Conservation (phyloP, 2,888 invertebrate species). For the Platerodrilus igneus region DNA sequence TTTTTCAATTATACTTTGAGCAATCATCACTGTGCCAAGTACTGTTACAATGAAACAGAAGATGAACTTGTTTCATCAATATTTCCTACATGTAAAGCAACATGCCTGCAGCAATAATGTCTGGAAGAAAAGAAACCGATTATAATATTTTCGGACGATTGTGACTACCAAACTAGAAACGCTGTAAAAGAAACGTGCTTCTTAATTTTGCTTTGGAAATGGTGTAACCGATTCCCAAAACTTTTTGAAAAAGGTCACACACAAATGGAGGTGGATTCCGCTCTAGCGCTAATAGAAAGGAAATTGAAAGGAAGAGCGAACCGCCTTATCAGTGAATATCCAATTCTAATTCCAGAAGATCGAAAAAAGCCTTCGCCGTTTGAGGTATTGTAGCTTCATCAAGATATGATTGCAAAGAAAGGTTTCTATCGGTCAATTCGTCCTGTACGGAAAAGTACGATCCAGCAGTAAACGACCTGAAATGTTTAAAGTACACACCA, state of each 20-base stretch:
- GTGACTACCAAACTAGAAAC: constrained; percentile 28
- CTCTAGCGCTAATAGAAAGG: constrained; percentile 19
- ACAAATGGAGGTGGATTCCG: constrained; percentile 27
- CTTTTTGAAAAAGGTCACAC: constrained; percentile 25
- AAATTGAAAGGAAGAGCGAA: constrained; percentile 23
- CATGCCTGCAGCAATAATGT: constrained; percentile 7
- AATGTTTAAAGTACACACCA: background rate
- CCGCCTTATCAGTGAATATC: constrained; percentile 23
- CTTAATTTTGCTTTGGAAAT: constrained; percentile 13
- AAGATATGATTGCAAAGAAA: background rate
- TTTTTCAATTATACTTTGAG: too few species aligned
- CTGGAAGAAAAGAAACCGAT: constrained; percentile 15
- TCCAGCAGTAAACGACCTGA: background rate
- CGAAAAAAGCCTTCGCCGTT: constrained; percentile 14
- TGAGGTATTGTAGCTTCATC: background rate
- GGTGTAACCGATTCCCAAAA: constrained; percentile 17
- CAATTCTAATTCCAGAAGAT: constrained; percentile 17
- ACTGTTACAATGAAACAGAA: constrained; percentile 13
- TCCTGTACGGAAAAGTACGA: background rate
- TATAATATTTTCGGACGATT: constrained; percentile 27
- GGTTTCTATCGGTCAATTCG: background rate
- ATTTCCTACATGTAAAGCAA: constrained; percentile 8
- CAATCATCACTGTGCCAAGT: constrained; percentile 9
- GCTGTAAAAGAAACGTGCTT: constrained; percentile 24
- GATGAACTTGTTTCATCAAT: too few species aligned